phyloP scores from a whole-genome alignment of 2,888 invertebrate genomes.

The Catonia carolina region DNA sequence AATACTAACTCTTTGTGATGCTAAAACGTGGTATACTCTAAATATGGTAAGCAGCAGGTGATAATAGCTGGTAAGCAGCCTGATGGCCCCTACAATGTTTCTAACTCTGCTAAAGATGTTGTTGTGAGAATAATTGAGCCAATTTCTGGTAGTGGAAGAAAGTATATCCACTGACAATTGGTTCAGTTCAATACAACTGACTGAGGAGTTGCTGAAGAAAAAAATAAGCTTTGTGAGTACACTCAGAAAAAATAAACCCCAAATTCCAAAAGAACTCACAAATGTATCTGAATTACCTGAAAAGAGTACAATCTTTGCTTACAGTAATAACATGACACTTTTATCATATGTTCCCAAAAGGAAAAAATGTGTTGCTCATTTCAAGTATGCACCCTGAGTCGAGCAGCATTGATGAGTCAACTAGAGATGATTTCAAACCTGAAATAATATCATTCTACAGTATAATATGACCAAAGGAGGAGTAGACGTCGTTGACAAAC shows the following conservation, averaged over 20 bases:
- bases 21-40: not conserved
- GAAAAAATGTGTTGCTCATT: not conserved
- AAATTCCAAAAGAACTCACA: constrained; percentile 2
- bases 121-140: not conserved
- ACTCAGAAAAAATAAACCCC: not conserved
- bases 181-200: not conserved
- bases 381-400: constrained; percentile 6
- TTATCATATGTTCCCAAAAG: not conserved
- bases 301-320: not conserved
- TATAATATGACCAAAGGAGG: not conserved
- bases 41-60: too few species aligned
- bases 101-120: not conserved
- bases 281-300: constrained; percentile 1
- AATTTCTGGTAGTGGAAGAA: constrained; percentile 3
- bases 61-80: constrained; percentile 13
- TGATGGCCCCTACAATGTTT: constrained; percentile 1
- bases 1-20: constrained; percentile 12
- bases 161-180: not conserved
- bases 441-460: constrained; percentile 6
- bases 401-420: not conserved
- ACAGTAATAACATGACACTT: not conserved
- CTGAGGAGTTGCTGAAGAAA: constrained; percentile 2
- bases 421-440: not conserved
- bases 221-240: constrained; percentile 6
- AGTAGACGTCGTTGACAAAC: not conserved